phyloP scores from a whole-genome alignment of 2,888 invertebrate genomes.

The Ophion ellenae region DNA sequence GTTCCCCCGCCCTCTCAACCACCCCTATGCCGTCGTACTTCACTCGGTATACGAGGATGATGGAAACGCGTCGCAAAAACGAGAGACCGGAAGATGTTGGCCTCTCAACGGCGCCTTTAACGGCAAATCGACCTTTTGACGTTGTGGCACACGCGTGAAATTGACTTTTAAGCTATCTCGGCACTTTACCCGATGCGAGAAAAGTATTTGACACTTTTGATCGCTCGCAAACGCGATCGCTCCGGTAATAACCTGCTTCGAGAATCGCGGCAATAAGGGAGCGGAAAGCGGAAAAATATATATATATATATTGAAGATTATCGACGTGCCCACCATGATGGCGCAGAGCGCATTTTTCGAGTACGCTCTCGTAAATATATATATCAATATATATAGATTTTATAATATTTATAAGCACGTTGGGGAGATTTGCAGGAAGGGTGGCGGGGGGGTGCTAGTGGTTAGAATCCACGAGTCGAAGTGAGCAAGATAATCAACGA shows the following conservation, averaged over 20 bases:
- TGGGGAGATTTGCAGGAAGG: conserved; percentile 42
- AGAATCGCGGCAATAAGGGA: not conserved
- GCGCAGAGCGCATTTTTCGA: conserved; percentile 3
- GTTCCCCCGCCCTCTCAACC: not conserved
- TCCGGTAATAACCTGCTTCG: not conserved
- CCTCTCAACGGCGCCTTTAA: conserved; percentile 20
- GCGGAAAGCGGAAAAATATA: not conserved
- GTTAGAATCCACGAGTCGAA: conserved; percentile 69
- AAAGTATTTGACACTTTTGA: conserved; percentile 60
- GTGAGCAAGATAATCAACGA: conserved; percentile 71
- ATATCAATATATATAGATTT: too few species aligned
- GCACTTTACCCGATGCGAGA: conserved; percentile 46
- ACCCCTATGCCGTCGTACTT: conserved; percentile 8
- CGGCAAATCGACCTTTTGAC: conserved; percentile 61
- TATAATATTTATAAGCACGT: conserved; percentile 79
- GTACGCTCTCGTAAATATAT: conserved; percentile 61
- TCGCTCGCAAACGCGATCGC: conserved; percentile 22
- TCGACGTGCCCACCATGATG: conserved; percentile 14
- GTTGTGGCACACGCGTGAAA: conserved; percentile 52
- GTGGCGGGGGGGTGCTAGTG: too few species aligned
- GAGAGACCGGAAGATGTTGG: conserved; percentile 14
- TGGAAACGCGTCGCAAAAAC: conserved; percentile 30
- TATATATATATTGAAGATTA: conserved; percentile 21
- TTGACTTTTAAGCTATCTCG: conserved; percentile 61
- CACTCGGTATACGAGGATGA: conserved; percentile 6